Percentiles rank a stretch among this genome's conserved stretches.
phyloP scores from a whole-genome alignment of 2,888 invertebrate genomes.

The Euzophera pinguis region DNA sequence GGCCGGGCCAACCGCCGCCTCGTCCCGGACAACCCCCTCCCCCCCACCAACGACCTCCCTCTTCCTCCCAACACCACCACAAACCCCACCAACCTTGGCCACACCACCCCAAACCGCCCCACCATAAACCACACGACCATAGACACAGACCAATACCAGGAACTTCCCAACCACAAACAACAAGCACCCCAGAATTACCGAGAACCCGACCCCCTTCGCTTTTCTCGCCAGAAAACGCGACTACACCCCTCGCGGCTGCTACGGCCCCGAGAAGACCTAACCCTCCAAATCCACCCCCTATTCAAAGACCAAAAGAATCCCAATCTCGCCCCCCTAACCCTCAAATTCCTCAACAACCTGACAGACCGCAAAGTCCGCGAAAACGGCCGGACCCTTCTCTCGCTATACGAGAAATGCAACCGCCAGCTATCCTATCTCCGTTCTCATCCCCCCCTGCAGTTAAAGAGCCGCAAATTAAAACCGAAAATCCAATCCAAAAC shows the following conservation, averaged over 20 bases:
- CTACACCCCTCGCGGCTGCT: constrained; percentile 69
- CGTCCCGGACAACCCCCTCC: constrained; percentile 38
- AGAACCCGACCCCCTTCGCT: constrained; percentile 79
- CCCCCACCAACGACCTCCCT: constrained; percentile 38
- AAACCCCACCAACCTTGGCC: constrained; percentile 55
- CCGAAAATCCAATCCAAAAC: neutral
- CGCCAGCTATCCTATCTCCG: constrained; percentile 66
- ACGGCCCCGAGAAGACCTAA: constrained; percentile 41
- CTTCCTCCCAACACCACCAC: constrained; percentile 47
- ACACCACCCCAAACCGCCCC: constrained; percentile 52
- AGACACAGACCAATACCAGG: constrained; percentile 53
- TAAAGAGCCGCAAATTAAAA: constrained; percentile 28
- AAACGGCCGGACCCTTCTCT: constrained; percentile 56
- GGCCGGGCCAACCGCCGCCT: constrained; percentile 35
- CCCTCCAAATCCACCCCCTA: constrained; percentile 46
- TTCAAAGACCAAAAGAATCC: constrained; percentile 37
- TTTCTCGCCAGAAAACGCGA: constrained; percentile 83
- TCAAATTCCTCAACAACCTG: constrained; percentile 32
- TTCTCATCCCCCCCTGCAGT: constrained; percentile 69
- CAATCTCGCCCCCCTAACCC: constrained; percentile 23
- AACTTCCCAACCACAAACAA: constrained; percentile 30
- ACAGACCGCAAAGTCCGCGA: constrained; percentile 51
- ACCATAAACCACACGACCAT: constrained; percentile 60
- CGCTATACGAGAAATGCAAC: constrained; percentile 64
- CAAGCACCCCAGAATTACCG: constrained; percentile 33